These are phyloP conservation scores for Drosophila prolongata DNA, from an alignment of 2,888 invertebrate genomes.

Conservation along the genomic window DNA sequence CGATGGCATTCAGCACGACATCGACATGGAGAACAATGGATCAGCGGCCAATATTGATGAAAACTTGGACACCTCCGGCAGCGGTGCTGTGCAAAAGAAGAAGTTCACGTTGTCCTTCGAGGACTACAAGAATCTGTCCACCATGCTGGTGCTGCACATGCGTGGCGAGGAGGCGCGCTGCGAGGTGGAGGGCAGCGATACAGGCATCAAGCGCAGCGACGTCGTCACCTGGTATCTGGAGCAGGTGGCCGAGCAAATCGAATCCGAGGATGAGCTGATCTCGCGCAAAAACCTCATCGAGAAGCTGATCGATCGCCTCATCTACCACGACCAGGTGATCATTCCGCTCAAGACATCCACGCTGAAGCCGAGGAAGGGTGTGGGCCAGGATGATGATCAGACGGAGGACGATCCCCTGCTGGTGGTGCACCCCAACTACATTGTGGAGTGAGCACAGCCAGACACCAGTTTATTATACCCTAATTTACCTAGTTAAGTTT, in stretches of 20 bases:
- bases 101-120: constrained; percentile 94
- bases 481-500: constrained; percentile 31
- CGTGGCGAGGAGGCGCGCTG: constrained; percentile 91
- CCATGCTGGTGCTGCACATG: constrained; percentile 95
- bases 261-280: constrained; percentile 94
- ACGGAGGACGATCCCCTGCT: constrained; percentile 88
- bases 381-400: constrained; percentile 51
- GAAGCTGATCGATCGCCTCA: constrained; percentile 96
- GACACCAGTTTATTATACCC: not conserved
- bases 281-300: constrained; percentile 95
- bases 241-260: constrained; percentile 93
- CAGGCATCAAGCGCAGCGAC: constrained; percentile 90
- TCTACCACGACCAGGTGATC: constrained; percentile 87
- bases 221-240: constrained; percentile 97
- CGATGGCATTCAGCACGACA: constrained; percentile 85
- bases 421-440: constrained; percentile 98
- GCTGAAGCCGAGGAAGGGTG: constrained; percentile 63
- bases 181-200: constrained; percentile 87
- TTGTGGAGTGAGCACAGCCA: constrained; percentile 87
- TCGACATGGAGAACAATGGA: constrained; percentile 85
- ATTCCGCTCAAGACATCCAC: constrained; percentile 82
- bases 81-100: constrained; percentile 86
- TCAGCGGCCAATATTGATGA: constrained; percentile 58
- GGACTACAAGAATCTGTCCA: constrained; percentile 96
- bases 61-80: constrained; percentile 43